Evolutionary conservation across 2,113 vertebrate species (phyloP).

Genomic region (Indri indri): DNA sequence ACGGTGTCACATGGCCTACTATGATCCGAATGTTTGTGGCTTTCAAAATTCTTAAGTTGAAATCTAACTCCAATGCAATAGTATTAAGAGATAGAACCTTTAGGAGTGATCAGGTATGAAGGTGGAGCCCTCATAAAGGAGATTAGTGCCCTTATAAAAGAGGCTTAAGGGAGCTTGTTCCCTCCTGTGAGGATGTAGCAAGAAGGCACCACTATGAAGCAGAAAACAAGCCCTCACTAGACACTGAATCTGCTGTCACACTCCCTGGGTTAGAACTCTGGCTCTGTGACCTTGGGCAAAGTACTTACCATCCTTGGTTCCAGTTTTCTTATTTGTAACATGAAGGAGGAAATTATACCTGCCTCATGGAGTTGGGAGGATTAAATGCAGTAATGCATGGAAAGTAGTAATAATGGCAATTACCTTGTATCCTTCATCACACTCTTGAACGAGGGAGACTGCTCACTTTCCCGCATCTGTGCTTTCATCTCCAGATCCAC

Average conservation of each 20-base stretch:
- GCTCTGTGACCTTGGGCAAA: background rate
- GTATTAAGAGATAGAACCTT: background rate
- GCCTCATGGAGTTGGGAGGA: background rate
- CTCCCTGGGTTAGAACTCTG: background rate
- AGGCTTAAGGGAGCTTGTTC: background rate
- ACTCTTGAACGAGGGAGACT: background rate
- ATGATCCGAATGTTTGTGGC: background rate
- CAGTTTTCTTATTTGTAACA: constrained; percentile 4
- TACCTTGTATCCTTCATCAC: background rate
- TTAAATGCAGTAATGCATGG: background rate
- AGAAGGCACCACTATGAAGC: background rate
- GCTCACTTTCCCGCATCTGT: background rate
- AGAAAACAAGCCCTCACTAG: background rate
- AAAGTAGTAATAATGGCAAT: background rate
- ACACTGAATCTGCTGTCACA: background rate
- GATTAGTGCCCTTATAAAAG: background rate
- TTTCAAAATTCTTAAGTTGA: background rate
- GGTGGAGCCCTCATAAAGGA: background rate
- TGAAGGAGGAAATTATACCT: background rate
- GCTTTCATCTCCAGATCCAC: background rate
- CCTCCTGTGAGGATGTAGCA: background rate
- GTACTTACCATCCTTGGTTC: background rate
- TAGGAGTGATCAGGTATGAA: background rate
- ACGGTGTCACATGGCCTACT: background rate
- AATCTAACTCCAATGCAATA: background rate